phyloP scores from a whole-genome alignment of 2,888 invertebrate genomes.

The Ellobium chinense region DNA sequence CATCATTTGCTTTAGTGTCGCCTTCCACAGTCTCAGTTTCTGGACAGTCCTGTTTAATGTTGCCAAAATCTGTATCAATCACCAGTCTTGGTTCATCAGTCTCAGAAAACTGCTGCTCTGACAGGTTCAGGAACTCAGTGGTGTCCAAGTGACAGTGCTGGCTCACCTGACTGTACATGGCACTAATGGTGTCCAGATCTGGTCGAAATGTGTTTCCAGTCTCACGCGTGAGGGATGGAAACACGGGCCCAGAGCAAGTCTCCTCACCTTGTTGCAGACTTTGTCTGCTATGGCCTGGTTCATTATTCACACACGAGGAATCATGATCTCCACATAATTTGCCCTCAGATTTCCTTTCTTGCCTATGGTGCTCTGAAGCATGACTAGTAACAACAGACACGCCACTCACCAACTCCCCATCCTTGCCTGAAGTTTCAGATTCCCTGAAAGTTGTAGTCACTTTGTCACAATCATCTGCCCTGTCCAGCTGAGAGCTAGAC shows the following conservation, averaged over 20 bases:
- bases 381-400: no score
- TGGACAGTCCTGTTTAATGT: no score
- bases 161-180: conserved; percentile 25
- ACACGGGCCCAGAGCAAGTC: conserved; percentile 15
- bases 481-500: no score
- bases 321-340: no score
- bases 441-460: no score
- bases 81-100: conserved; percentile 29
- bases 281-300: no score
- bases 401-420: no score
- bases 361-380: no score
- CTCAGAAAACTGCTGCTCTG: conserved; percentile 22
- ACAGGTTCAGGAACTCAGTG: not conserved
- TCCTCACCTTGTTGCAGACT: not conserved
- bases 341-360: no score
- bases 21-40: not conserved
- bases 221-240: conserved; percentile 15
- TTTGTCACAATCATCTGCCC: no score
- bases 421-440: no score
- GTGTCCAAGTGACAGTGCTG: conserved; percentile 26
- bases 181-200: not conserved
- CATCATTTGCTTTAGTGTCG: not conserved
- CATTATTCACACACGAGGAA: no score
- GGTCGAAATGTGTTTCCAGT: not conserved
- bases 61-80: conserved; percentile 25